A percentile compares a stretch with the other conserved stretches of the same genome.
Evolutionary conservation across 2,113 vertebrate species (phyloP).

Genomic region (Corapipo altera): DNA sequence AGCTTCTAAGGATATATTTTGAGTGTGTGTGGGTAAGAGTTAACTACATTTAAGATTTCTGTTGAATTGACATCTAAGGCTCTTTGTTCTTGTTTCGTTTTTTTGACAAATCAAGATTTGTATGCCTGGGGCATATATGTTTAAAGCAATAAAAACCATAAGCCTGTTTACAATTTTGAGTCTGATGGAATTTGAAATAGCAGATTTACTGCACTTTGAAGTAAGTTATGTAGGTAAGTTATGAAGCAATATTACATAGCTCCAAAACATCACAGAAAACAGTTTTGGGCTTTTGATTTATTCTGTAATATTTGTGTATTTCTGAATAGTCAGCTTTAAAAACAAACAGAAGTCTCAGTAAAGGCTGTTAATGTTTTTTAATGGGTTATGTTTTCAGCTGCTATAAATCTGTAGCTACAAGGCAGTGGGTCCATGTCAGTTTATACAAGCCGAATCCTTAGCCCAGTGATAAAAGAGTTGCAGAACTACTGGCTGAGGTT

Average conservation of each 20-base stretch:
- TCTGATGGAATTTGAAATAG: conserved; percentile 12
- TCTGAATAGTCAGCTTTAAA: not conserved
- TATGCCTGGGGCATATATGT: not conserved
- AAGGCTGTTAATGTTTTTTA: not conserved
- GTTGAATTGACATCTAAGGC: not conserved
- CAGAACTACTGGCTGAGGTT: not conserved
- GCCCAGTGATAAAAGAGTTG: not conserved
- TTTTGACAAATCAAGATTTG: not conserved
- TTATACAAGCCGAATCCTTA: not conserved
- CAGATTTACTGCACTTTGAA: not conserved
- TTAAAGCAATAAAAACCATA: not conserved
- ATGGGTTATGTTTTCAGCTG: conserved; percentile 7
- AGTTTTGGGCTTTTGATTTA: not conserved
- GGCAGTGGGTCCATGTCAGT: not conserved
- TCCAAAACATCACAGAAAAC: not conserved
- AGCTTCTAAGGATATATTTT: not conserved
- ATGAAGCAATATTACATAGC: not conserved
- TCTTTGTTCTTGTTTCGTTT: not conserved
- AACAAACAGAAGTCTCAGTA: not conserved
- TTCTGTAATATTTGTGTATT: not conserved
- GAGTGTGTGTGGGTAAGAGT: not conserved
- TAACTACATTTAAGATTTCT: not conserved
- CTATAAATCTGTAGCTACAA: not conserved
- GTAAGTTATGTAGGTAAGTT: not conserved
- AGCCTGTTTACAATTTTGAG: conserved; percentile 8